Evolutionary conservation across 37 sponge, comb jelly and placozoan genomes (phyloP), one percentile per base, ranked within the genome.

Genomic region (Haliclona indistincta): DNA sequence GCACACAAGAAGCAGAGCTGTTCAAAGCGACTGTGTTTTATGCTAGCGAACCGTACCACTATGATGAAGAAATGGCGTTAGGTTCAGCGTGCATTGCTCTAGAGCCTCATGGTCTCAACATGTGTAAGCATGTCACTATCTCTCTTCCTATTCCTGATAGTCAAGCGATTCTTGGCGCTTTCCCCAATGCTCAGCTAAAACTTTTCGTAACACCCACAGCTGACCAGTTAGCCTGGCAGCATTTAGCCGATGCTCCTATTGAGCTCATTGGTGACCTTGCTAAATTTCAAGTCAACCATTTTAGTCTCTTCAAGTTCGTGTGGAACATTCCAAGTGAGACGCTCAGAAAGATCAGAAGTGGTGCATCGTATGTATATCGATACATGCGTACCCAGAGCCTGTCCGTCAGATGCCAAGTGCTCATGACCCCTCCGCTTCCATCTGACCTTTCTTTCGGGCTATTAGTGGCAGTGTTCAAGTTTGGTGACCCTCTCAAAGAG

Each of bases 21-120:
- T 47, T 47, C 41, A 73, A 73, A 34, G 74, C 80, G 1, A 79
- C 74, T 0, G 80, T 73, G 1, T 86, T 65, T 32, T 86, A 74
- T 67, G 56, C 45, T 22, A 68, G 72, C 43, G 6, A 13, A 10
- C 66, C 74, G 38, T 72, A 65, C 38, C 25, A 22, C 37, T n/a
- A 26, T 26, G 6, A 23, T 28, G 72, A 11, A 3, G 52, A 40
- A 38, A 39, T 20, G 2, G 20, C 70, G 20, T 63, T 76, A 52
- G 84, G 77, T 3, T 74, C 86, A 47, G 61, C 80, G 0, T 79
- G 80, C 60, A 39, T 86, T 43, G 79, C 68, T 26, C 38, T 86
- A 56, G 86, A 86, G 54, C 86, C 86, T 36, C 86, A 86, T 49
- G 86, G 86, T 13, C n/a, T 58, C 3, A 7, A 56, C 25, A 78